Evolutionary conservation across 2,797 vertebrate genomes (phyloP).

Genomic region (Sandelia bainsii): DNA sequence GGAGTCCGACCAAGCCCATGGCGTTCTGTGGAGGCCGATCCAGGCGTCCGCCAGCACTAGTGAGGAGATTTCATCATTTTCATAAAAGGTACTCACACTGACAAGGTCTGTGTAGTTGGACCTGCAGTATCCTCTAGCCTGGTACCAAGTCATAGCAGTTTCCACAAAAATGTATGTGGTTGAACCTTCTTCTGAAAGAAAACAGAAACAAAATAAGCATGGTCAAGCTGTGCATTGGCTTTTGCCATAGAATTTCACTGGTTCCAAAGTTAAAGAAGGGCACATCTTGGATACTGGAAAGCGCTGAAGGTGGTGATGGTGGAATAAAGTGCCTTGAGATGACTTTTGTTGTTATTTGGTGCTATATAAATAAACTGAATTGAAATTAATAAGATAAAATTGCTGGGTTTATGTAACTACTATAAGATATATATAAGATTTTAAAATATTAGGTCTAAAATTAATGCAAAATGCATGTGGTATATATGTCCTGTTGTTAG

Average conservation of each 20-base stretch:
- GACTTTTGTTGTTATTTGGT: no score
- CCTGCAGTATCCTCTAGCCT: conserved; percentile 47
- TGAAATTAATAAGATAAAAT: no score
- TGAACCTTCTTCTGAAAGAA: conserved; percentile 5
- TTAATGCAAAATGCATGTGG: no score
- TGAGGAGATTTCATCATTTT: accelerated
- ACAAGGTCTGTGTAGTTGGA: conserved; percentile 45
- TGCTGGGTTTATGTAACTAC: no score
- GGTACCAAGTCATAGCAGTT: accelerated
- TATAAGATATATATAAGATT: no score
- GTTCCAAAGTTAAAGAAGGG: neutral
- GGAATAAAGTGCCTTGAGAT: neutral
- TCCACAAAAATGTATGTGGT: neutral
- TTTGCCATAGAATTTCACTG: neutral
- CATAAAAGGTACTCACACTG: conserved; percentile 31
- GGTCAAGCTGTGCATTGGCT: neutral
- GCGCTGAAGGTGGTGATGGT: neutral
- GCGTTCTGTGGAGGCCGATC: conserved; percentile 62
- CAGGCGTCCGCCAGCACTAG: neutral
- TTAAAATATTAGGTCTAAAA: no score
- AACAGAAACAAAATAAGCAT: neutral
- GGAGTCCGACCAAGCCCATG: conserved; percentile 63
- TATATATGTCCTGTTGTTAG: no score
- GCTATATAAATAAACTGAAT: no score
- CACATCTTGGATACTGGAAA: neutral